phyloP scores from a whole-genome alignment of 2,888 invertebrate genomes.

The Iphiclides podalirius region DNA sequence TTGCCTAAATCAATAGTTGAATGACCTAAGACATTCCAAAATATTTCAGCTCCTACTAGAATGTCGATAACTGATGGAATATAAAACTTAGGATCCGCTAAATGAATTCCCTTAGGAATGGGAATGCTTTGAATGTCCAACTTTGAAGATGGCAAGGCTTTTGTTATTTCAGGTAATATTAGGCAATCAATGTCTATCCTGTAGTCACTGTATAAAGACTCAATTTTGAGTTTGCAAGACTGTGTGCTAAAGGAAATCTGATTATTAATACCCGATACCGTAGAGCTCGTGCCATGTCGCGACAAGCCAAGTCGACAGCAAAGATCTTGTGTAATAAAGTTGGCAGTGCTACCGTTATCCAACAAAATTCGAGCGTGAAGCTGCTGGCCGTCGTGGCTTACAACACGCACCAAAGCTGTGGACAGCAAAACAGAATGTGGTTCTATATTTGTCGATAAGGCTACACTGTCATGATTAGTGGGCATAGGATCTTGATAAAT shows the following conservation, averaged over 20 bases:
- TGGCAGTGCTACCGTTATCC: conserved; percentile 28
- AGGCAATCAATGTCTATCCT: not conserved
- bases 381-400: no score
- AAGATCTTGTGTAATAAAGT: conserved; percentile 26
- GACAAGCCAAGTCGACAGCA: no score
- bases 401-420: no score
- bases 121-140: not conserved
- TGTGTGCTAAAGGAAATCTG: conserved; percentile 25
- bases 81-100: not conserved
- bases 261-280: conserved; percentile 31
- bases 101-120: not conserved
- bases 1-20: no score
- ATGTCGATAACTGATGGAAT: not conserved
- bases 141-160: not conserved
- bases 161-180: conserved; percentile 1
- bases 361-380: no score
- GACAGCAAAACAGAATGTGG: no score
- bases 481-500: no score
- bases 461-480: no score
- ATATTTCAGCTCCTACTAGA: not conserved
- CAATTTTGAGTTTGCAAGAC: not conserved
- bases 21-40: no score
- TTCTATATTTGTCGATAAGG: conserved; percentile 18
- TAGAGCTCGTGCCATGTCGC: conserved; percentile 24
- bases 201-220: not conserved